A percentile compares a stretch with the other conserved stretches of the same genome.
These are phyloP conservation scores for Chondrilla cf. caribensis DNA, from an alignment of 37 sponge, comb jelly and placozoan genomes.

Conservation along the genomic window DNA sequence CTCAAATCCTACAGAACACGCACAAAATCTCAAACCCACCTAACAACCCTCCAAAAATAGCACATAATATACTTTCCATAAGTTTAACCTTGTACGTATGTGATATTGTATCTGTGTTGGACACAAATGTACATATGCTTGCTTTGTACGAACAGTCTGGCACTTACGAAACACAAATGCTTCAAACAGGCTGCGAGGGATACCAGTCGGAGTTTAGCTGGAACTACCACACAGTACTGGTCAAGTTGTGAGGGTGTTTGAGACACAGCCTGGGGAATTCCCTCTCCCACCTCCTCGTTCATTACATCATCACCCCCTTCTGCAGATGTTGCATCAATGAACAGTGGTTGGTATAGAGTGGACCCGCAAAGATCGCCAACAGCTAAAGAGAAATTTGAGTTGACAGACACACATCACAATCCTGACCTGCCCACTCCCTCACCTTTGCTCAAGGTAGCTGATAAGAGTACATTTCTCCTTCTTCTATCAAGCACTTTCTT, in stretches of 20 bases:
- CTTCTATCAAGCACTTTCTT: background rate
- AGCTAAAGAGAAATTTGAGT: background rate
- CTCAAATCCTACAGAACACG: background rate
- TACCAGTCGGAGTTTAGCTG: conserved; percentile 13
- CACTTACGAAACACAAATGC: background rate
- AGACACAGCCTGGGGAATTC: background rate
- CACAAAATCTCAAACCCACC: background rate
- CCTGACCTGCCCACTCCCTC: background rate
- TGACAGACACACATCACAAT: background rate
- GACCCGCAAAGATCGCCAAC: background rate
- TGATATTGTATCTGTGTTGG: no score
- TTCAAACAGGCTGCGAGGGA: background rate
- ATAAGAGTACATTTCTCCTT: conserved; percentile 19
- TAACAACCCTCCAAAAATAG: no score
- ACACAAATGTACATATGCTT: background rate
- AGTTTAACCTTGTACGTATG: no score
- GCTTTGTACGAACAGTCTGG: no score
- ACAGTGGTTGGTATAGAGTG: conserved; percentile 6
- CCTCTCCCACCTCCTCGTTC: background rate
- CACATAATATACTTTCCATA: no score
- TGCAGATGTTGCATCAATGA: conserved; percentile 9
- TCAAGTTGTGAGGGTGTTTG: conserved; percentile 23
- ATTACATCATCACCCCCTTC: background rate
- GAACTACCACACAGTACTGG: conserved; percentile 11
- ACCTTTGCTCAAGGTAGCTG: conserved; percentile 26